Percentiles rank a stretch among this genome's conserved stretches.
phyloP scores from a whole-genome alignment of 2,113 vertebrate genomes.

The Zosterops hypoxanthus region DNA sequence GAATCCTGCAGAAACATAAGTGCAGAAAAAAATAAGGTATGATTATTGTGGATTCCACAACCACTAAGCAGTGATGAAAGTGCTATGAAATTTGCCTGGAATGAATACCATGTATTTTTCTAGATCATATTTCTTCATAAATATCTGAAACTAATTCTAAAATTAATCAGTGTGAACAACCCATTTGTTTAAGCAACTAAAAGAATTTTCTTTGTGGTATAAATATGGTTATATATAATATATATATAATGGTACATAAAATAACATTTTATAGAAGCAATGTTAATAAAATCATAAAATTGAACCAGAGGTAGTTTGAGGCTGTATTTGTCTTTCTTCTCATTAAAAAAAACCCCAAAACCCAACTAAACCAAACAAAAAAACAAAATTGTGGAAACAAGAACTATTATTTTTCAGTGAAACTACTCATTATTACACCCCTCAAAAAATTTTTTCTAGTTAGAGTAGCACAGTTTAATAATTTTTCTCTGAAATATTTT shows the following conservation, averaged over 20 bases:
- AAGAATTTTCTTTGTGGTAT: background rate
- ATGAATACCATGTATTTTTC: background rate
- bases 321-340: background rate
- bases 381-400: background rate
- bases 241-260: background rate
- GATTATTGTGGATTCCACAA: background rate
- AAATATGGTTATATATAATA: background rate
- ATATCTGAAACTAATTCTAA: background rate
- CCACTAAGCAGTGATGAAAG: background rate
- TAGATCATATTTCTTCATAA: background rate
- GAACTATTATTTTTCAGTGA: background rate
- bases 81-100: background rate
- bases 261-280: background rate
- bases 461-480: background rate
- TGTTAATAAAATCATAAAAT: background rate
- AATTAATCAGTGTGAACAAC: background rate
- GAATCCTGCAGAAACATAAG: background rate
- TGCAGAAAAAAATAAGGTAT: fast-evolving
- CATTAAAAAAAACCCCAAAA: background rate
- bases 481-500: background rate
- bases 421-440: background rate
- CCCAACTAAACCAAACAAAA: background rate
- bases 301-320: background rate
- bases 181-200: background rate
- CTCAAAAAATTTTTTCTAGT: background rate